Conservation (phyloP, 1,140 invertebrate species). For the Gerris buenoi region DNA sequence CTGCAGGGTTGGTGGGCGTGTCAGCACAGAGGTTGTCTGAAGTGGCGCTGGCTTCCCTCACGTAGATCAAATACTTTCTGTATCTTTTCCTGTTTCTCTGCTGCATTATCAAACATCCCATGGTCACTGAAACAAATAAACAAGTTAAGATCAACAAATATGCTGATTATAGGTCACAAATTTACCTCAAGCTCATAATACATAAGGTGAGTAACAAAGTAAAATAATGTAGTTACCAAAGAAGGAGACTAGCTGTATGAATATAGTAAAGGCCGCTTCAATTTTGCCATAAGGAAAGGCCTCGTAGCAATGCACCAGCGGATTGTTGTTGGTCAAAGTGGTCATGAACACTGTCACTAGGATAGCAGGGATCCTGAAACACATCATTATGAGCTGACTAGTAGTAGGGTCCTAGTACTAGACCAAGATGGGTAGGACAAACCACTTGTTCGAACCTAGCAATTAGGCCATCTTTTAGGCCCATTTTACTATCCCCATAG, state of each 20-base stretch:
- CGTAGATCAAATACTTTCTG: slow-evolving; percentile 33
- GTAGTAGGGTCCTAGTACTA: too few species aligned
- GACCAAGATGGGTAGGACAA: too few species aligned
- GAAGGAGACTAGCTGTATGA: slow-evolving; percentile 47
- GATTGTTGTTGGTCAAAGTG: slow-evolving; percentile 27
- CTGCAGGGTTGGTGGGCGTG: too few species aligned
- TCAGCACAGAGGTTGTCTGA: slow-evolving; percentile 4
- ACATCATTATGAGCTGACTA: too few species aligned
- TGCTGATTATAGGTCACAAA: too few species aligned
- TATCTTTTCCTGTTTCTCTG: slow-evolving; percentile 46
- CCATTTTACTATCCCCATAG: too few species aligned
- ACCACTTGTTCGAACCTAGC: too few species aligned
- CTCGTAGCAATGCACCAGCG: background rate
- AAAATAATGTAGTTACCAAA: slow-evolving; percentile 40
- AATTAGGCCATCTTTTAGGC: too few species aligned
- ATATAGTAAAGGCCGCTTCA: slow-evolving; percentile 50
- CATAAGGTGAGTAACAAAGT: too few species aligned
- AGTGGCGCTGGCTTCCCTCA: slow-evolving; percentile 24
- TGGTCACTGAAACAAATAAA: slow-evolving; percentile 39
- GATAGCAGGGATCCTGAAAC: slow-evolving; percentile 36
- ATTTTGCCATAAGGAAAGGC: slow-evolving; percentile 40
- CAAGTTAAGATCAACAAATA: too few species aligned
- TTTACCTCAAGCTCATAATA: too few species aligned
- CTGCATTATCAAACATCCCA: slow-evolving; percentile 56
- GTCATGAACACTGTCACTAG: slow-evolving; percentile 40